Base-by-base conservation (phyloP, 2,888 invertebrate genomes). In the Colostygia pectinataria region DNA sequence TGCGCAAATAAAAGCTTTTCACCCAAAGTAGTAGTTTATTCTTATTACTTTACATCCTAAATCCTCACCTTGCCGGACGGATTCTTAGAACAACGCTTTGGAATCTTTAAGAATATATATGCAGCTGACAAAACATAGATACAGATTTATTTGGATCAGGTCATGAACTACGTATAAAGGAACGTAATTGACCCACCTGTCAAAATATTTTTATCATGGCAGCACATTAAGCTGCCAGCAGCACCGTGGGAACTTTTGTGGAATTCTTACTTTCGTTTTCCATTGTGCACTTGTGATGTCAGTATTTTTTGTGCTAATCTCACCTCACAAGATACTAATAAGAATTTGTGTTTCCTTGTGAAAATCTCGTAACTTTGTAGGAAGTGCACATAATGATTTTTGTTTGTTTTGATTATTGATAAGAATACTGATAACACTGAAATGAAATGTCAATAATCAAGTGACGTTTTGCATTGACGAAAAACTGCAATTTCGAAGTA, bases 381-480 rank as follows among this genome's bases (percentile, higher is more conserved):
- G 55, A 55, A 52, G 39, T 48, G 50, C 44, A 55, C 41, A 37
- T 15, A 40, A 23, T 55, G 33, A 50, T 34, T 59, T 57, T 55
- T 45, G 41, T 59, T 60, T 59, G 57, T 52, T 57, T 13, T 59
- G 46, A 33, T 43, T 40, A 39, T 29, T 71, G 72, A 66, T 70
- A 53, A 44, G 34, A 37, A 36, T 51, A 67, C 65, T 78, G 77
- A 77, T 75, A 77, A 76, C 74, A 76, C 76, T 77, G 76, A 64
- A 70, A 57, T 61, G 65, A 74, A 74, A 77, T 81, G 81, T 83
- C 82, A 80, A 73, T 72, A 74, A 74, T 14, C 74, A 71, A 77
- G 80, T 89, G 89, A 88, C 88, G 87, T 89, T 84, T 86, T 71
- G 77, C 69, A 71, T 79, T 78, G 71, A 59, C 63, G 68, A 74